Percentiles rank a stretch among this genome's conserved stretches.
Evolutionary conservation across 2,113 vertebrate species (phyloP).

Genomic region (Fregata magnificens): DNA sequence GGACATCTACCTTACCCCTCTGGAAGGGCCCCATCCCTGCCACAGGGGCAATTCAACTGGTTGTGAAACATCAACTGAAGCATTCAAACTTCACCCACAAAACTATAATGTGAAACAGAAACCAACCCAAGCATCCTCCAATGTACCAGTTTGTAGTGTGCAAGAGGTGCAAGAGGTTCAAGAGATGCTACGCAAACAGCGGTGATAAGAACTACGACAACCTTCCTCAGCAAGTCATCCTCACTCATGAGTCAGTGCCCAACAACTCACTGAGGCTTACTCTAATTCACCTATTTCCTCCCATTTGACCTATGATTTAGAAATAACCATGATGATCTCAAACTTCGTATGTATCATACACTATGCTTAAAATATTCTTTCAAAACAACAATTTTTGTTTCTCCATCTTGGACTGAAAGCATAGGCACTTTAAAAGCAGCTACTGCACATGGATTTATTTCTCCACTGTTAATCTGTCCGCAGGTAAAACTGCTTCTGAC

Average conservation of each 20-base stretch:
- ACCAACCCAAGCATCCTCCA: neutral
- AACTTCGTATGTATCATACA: neutral
- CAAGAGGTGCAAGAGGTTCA: neutral
- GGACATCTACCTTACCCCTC: neutral
- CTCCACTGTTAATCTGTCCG: neutral
- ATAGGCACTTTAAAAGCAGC: neutral
- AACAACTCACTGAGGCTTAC: neutral
- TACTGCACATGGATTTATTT: neutral
- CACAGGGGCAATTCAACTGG: neutral
- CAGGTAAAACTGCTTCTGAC: neutral
- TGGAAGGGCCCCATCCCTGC: neutral
- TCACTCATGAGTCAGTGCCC: neutral
- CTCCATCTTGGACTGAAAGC: neutral
- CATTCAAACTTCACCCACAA: neutral
- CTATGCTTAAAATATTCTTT: neutral
- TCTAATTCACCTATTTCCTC: neutral
- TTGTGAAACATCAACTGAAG: neutral
- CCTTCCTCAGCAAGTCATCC: neutral
- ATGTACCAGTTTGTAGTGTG: neutral
- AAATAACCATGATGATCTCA: neutral
- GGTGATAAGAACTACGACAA: neutral
- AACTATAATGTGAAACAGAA: neutral
- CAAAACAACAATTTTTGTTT: neutral
- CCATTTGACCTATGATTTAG: neutral
- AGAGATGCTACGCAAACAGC: neutral